phyloP scores from a whole-genome alignment of 92 coral and sea anemone species.

The Zoanthus sansibaricus region DNA sequence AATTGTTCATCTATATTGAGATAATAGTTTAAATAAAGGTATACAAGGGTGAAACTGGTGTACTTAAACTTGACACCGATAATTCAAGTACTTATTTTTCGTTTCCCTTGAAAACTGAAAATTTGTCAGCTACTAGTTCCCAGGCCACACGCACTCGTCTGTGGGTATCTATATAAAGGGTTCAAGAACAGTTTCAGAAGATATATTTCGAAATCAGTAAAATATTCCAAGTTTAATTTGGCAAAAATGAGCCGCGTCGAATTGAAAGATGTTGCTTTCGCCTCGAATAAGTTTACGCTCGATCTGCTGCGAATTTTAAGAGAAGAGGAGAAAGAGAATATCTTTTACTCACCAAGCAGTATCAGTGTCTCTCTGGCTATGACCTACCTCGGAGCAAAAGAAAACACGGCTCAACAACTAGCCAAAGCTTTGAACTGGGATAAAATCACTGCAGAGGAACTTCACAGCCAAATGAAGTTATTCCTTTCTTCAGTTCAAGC shows the following conservation, averaged over 20 bases:
- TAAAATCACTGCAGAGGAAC: constrained; percentile 47
- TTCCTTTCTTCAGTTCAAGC: constrained; percentile 65
- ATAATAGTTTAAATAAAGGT: no score
- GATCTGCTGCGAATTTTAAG: constrained; percentile 65
- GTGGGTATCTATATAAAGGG: no score
- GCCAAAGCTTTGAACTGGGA: constrained; percentile 84
- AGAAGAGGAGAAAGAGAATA: constrained; percentile 48
- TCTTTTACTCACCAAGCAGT: constrained; percentile 92
- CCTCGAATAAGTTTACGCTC: constrained; percentile 74
- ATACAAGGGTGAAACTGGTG: no score
- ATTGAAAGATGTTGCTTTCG: constrained; percentile 38
- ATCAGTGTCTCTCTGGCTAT: constrained; percentile 84
- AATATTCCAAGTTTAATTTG: not conserved
- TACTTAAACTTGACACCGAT: no score
- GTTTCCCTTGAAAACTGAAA: no score
- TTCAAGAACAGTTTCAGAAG: no score
- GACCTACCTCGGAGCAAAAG: constrained; percentile 91
- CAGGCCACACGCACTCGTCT: no score
- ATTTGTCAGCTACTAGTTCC: no score
- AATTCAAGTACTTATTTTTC: no score
- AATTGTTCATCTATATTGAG: no score
- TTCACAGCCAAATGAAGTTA: constrained; percentile 69
- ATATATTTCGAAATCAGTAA: no score
- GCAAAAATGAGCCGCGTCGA: not conserved
- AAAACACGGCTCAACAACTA: constrained; percentile 82